phyloP scores from a whole-genome alignment of 2,113 vertebrate species.

The Saguinus imperator region DNA sequence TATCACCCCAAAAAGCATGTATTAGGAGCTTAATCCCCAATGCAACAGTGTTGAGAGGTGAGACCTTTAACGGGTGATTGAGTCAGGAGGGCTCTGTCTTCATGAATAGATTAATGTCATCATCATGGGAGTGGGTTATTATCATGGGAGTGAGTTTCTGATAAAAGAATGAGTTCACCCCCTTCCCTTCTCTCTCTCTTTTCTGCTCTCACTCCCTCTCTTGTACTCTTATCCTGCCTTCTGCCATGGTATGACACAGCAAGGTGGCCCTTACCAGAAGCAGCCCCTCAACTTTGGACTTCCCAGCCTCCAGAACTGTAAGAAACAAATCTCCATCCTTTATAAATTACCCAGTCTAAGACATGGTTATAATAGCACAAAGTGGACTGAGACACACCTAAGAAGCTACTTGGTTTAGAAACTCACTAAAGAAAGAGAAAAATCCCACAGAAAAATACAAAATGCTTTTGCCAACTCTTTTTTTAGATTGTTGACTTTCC shows the following conservation, averaged over 20 bases:
- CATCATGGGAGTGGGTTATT: background rate
- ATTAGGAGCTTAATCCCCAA: background rate
- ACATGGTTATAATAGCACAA: background rate
- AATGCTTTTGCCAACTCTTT: background rate
- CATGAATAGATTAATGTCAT: background rate
- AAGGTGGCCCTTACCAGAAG: background rate
- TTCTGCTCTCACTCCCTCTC: background rate
- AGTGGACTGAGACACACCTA: background rate
- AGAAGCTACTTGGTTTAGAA: background rate
- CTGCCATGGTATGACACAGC: background rate
- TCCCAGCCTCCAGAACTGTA: background rate
- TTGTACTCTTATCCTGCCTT: background rate
- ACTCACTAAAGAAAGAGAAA: background rate
- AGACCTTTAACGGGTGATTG: background rate
- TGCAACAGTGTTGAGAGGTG: background rate
- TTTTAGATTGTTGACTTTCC: background rate
- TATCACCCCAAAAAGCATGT: background rate
- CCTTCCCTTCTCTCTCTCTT: background rate
- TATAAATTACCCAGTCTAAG: background rate
- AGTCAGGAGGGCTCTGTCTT: background rate
- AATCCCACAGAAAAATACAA: background rate
- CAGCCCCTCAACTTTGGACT: background rate
- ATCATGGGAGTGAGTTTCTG: background rate
- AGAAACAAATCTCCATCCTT: background rate
- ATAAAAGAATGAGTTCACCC: background rate